Percentiles rank a stretch among this genome's conserved stretches.
Conservation (phyloP, 2,888 invertebrate genomes). For the Thera obeliscata region DNA sequence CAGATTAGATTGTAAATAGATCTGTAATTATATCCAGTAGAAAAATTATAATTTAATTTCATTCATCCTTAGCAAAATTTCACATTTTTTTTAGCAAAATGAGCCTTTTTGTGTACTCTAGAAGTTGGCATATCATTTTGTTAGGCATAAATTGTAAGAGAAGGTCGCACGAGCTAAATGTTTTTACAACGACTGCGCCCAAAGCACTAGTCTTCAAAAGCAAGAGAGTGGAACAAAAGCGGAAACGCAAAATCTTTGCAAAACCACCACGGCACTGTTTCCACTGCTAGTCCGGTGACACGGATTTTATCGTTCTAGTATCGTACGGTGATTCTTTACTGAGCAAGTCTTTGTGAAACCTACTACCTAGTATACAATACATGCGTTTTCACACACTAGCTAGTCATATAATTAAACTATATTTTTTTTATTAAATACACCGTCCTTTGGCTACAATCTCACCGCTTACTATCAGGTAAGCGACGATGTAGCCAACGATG, state of each 20-base stretch:
- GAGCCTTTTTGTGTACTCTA: too few relatives aligned
- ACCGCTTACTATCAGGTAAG: too few relatives aligned
- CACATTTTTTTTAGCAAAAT: too few relatives aligned
- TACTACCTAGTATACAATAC: not conserved
- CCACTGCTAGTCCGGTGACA: not conserved
- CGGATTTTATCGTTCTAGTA: not conserved
- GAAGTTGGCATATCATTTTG: not conserved
- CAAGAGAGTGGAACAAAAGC: not conserved
- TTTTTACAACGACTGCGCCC: not conserved
- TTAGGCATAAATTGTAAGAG: not conserved
- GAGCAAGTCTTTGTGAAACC: not conserved
- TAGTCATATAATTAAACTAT: too few relatives aligned
- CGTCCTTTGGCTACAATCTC: too few relatives aligned
- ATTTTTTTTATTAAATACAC: too few relatives aligned
- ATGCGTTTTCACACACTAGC: not conserved
- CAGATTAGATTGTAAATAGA: too few relatives aligned
- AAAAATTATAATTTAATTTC: too few relatives aligned
- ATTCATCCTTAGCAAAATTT: too few relatives aligned
- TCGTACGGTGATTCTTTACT: too few relatives aligned
- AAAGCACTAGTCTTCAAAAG: not conserved
- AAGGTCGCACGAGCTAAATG: not conserved
- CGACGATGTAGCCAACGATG: too few relatives aligned
- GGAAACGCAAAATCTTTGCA: conserved; percentile 2
- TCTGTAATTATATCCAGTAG: too few relatives aligned
- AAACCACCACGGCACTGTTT: not conserved